Evolutionary conservation across 2,888 invertebrate genomes (phyloP).

Genomic region (Rhimphoctona megacephalus): DNA sequence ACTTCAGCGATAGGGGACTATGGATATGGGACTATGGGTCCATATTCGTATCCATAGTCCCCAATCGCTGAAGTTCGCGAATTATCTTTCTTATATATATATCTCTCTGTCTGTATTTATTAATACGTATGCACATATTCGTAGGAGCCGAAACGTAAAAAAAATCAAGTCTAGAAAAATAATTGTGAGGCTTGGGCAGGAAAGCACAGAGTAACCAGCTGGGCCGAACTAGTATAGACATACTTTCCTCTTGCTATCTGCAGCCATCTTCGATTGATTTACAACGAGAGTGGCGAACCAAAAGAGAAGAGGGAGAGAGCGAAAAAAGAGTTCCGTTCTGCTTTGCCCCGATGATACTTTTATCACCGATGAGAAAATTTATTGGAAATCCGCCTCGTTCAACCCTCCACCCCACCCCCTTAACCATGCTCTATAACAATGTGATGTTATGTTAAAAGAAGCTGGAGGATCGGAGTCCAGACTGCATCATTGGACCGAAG

Average conservation of each 20-base stretch:
- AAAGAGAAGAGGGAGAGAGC: slow-evolving; percentile 31
- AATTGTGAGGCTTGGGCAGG: slow-evolving; percentile 37
- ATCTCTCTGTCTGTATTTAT: no score
- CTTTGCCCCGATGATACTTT: slow-evolving; percentile 73
- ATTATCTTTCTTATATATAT: no score
- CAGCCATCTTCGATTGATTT: slow-evolving; percentile 81
- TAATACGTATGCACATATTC: neutral
- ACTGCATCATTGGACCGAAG: slow-evolving; percentile 20
- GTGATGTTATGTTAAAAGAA: slow-evolving; percentile 77
- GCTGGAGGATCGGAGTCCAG: slow-evolving; percentile 68
- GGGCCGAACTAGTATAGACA: slow-evolving; percentile 24
- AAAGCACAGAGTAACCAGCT: slow-evolving; percentile 53
- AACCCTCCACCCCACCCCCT: slow-evolving; percentile 21
- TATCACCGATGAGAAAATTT: slow-evolving; percentile 79
- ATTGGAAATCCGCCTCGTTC: slow-evolving; percentile 76
- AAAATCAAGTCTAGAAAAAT: neutral
- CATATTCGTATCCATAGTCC: no score
- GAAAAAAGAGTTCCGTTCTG: slow-evolving; percentile 42
- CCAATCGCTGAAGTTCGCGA: no score
- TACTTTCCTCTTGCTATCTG: slow-evolving; percentile 72
- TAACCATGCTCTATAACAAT: slow-evolving; percentile 75
- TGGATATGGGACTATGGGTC: no score
- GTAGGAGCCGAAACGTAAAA: neutral
- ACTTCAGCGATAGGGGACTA: no score
- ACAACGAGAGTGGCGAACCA: slow-evolving; percentile 73